phyloP scores from a whole-genome alignment of 2,888 invertebrate genomes.

The Phlogophora meticulosa region DNA sequence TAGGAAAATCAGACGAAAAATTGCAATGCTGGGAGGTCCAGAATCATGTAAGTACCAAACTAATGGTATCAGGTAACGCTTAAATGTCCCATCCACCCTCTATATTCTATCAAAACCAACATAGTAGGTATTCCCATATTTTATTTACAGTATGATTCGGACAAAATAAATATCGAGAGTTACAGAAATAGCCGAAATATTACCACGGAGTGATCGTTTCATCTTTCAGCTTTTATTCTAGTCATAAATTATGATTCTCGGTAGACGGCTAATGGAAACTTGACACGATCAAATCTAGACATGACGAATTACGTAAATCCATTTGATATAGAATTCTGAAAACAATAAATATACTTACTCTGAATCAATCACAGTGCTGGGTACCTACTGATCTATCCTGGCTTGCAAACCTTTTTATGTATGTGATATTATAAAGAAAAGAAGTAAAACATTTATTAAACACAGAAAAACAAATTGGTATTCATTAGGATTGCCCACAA shows the following conservation, averaged over 20 bases:
- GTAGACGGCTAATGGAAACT: slow-evolving; percentile 37
- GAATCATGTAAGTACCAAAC: too few species aligned
- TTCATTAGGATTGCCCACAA: too few species aligned
- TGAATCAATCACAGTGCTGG: slow-evolving; percentile 5
- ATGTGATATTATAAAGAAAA: too few species aligned
- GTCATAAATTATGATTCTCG: slow-evolving; percentile 50
- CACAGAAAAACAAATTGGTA: too few species aligned
- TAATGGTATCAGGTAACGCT: too few species aligned
- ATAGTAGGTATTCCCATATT: too few species aligned
- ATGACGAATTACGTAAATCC: slow-evolving; percentile 30
- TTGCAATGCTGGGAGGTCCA: too few species aligned
- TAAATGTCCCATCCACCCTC: too few species aligned
- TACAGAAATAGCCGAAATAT: slow-evolving; percentile 34
- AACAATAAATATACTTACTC: slow-evolving; percentile 16
- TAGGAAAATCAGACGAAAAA: too few species aligned
- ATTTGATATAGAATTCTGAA: slow-evolving; percentile 17
- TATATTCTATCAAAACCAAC: too few species aligned
- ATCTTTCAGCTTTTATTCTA: slow-evolving; percentile 42
- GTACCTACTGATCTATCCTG: background rate
- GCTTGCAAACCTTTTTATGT: background rate
- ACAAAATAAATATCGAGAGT: slow-evolving; percentile 20
- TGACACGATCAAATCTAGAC: slow-evolving; percentile 27
- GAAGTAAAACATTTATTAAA: too few species aligned
- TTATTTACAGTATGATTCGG: too few species aligned
- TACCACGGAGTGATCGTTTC: slow-evolving; percentile 21